phyloP scores from a whole-genome alignment of 2,797 vertebrate genomes.

The Scolopax bukidnonensis region DNA sequence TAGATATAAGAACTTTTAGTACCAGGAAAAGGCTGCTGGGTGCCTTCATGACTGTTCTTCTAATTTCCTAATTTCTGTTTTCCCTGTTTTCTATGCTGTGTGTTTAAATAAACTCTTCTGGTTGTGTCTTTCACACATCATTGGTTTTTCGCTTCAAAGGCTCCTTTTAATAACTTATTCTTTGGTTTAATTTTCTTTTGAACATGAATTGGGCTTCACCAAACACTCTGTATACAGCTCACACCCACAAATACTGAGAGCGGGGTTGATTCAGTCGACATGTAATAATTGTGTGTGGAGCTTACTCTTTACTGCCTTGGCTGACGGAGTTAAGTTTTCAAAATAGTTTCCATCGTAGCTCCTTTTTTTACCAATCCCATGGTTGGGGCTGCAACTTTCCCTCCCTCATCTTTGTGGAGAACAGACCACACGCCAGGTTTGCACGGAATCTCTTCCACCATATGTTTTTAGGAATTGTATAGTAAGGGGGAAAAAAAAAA shows the following conservation, averaged over 20 bases:
- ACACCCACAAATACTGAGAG: constrained; percentile 47
- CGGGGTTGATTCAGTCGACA: not conserved
- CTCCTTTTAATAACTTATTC: constrained; percentile 77
- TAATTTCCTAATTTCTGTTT: constrained; percentile 76
- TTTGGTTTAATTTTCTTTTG: constrained; percentile 77
- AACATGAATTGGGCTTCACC: constrained; percentile 77
- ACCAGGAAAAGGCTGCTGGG: constrained; percentile 63
- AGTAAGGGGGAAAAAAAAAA: not conserved
- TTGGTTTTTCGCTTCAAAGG: constrained; percentile 78
- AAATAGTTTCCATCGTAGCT: not conserved
- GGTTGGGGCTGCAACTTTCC: not conserved
- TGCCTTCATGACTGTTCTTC: constrained; percentile 72
- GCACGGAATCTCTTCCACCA: constrained; percentile 8
- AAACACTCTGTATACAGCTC: constrained; percentile 53
- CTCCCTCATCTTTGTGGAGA: not conserved
- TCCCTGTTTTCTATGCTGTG: constrained; percentile 61
- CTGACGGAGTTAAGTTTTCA: constrained; percentile 47
- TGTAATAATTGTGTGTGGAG: constrained; percentile 14
- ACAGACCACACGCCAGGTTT: constrained; percentile 29
- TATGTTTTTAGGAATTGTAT: constrained; percentile 60
- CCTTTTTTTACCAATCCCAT: constrained; percentile 16
- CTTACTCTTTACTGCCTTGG: not conserved
- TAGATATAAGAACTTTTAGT: constrained; percentile 54
- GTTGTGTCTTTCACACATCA: constrained; percentile 79
- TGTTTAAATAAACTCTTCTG: constrained; percentile 79